phyloP scores from a whole-genome alignment of 2,797 vertebrate species.

The Lateolabrax maculatus region DNA sequence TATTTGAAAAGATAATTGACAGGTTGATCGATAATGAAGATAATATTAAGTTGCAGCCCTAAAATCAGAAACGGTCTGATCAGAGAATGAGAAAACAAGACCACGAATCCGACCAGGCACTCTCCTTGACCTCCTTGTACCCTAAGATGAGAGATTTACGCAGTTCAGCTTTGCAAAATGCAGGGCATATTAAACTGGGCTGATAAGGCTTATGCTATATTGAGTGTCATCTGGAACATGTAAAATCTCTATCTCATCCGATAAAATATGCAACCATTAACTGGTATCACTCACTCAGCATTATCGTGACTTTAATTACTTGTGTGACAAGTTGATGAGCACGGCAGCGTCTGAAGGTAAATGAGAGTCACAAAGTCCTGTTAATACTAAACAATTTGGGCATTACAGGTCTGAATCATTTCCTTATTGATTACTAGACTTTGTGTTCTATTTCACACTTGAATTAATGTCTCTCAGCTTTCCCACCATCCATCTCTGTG shows the following conservation, averaged over 20 bases:
- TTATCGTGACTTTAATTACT: slow-evolving; percentile 82
- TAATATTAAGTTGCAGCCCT: not conserved
- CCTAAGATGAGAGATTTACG: slow-evolving; percentile 55
- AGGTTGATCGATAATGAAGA: not conserved
- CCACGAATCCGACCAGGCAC: fast-evolving
- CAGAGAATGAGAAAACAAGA: not conserved
- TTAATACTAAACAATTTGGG: slow-evolving; percentile 74
- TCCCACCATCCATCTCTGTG: slow-evolving; percentile 57
- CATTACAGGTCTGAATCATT: slow-evolving; percentile 76
- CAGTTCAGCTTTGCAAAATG: slow-evolving; percentile 59
- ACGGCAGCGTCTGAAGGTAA: slow-evolving; percentile 76
- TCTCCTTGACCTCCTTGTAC: slow-evolving; percentile 71
- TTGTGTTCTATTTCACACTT: slow-evolving; percentile 85
- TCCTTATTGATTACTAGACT: slow-evolving; percentile 84
- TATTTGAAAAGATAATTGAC: not conserved
- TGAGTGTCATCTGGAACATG: slow-evolving; percentile 78
- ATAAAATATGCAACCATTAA: slow-evolving; percentile 77
- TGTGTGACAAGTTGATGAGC: slow-evolving; percentile 78
- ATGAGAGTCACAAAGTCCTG: slow-evolving; percentile 71
- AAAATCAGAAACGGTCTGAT: not conserved
- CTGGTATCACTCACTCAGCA: slow-evolving; percentile 81
- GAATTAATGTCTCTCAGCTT: slow-evolving; percentile 80
- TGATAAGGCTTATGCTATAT: slow-evolving; percentile 77
- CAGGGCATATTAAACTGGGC: slow-evolving; percentile 65
- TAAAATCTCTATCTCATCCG: slow-evolving; percentile 78